phyloP scores from a whole-genome alignment of 2,888 invertebrate species.

The Lycophotia porphyrea region DNA sequence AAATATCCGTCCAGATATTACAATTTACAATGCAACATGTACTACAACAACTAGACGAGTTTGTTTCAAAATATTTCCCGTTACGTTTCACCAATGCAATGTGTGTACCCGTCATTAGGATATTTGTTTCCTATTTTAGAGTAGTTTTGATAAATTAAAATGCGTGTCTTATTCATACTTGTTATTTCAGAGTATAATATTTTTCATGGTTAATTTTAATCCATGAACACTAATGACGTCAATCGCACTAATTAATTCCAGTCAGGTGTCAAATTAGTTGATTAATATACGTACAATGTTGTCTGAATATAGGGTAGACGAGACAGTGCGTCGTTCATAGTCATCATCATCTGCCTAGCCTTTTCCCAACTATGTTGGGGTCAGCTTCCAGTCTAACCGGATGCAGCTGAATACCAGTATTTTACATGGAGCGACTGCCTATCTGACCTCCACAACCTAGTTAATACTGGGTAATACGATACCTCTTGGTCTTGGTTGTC shows the following conservation, averaged over 20 bases:
- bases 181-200: neutral
- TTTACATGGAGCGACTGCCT: too few species aligned
- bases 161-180: neutral
- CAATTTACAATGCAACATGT: neutral
- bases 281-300: neutral
- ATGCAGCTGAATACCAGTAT: too few species aligned
- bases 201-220: constrained; percentile 4
- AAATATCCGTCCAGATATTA: neutral
- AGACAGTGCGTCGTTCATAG: neutral
- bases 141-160: neutral
- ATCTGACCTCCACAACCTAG: too few species aligned
- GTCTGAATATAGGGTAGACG: neutral
- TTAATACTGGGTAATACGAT: too few species aligned
- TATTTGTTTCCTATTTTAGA: neutral
- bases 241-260: constrained; percentile 15
- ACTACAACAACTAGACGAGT: neutral
- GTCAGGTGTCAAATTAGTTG: constrained; percentile 15
- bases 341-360: too few species aligned
- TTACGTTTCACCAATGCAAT: neutral
- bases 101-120: neutral
- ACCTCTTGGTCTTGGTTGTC: too few species aligned
- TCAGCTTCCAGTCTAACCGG: too few species aligned
- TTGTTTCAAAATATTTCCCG: neutral
- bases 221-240: constrained; percentile 22
- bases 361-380: too few species aligned